These are phyloP conservation scores for Brachymystax lenok DNA, from an alignment of 2,797 vertebrate genomes.

Conservation along the genomic window DNA sequence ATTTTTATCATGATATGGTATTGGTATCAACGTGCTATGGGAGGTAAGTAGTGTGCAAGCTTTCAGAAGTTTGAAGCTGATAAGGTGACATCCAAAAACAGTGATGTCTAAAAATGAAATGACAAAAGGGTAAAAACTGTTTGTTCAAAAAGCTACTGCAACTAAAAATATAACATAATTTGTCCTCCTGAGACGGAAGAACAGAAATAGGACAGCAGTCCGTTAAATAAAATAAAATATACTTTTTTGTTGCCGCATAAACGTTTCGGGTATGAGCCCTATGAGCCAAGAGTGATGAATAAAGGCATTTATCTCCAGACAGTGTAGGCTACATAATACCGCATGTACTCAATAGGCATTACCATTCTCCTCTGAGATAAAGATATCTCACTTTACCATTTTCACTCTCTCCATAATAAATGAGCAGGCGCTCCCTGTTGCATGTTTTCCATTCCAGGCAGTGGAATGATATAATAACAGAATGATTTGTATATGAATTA, in stretches of 20 bases:
- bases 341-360: no score
- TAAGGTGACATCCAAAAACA: no score
- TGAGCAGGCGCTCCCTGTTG: background rate
- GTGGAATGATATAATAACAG: constrained; percentile 7
- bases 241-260: no score
- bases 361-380: background rate
- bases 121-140: background rate
- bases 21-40: no score
- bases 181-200: background rate
- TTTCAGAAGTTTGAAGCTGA: no score
- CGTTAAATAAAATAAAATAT: no score
- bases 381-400: background rate
- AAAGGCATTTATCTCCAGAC: background rate
- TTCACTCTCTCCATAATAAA: background rate
- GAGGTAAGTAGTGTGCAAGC: no score
- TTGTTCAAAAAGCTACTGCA: background rate
- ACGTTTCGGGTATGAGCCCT: background rate
- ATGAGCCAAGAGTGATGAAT: background rate
- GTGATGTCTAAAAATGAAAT: background rate
- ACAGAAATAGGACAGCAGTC: no score
- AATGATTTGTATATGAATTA: background rate
- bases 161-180: background rate
- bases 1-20: no score
- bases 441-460: background rate
- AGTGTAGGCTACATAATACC: background rate